Evolutionary conservation across 2,797 vertebrate genomes (phyloP).

Genomic region (Hyperoplus immaculatus): DNA sequence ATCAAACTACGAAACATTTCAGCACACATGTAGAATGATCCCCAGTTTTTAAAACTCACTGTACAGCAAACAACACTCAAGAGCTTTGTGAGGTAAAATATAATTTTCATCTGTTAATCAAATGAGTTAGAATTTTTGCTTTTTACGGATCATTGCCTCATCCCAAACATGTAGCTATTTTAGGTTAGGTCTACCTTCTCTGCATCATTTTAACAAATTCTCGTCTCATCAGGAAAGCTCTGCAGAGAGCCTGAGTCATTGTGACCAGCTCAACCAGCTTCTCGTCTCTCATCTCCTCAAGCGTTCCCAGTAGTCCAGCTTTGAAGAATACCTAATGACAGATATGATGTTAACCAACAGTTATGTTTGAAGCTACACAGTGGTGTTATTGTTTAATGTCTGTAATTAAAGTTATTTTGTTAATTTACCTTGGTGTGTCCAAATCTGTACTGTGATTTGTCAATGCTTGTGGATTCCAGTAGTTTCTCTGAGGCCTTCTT

Average conservation of each 20-base stretch:
- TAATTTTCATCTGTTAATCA: too few species aligned
- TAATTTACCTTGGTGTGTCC: conserved; percentile 90
- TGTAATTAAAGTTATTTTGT: not conserved
- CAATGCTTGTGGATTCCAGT: conserved; percentile 87
- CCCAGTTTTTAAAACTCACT: not conserved
- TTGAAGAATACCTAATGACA: conserved; percentile 90
- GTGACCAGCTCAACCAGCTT: conserved; percentile 88
- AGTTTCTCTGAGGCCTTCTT: conserved; percentile 94
- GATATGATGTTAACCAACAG: not conserved
- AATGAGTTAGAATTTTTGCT: not conserved
- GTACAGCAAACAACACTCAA: not conserved
- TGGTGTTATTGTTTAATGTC: not conserved
- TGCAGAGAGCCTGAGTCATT: conserved; percentile 87
- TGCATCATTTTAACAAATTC: conserved; percentile 89
- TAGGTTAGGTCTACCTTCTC: conserved; percentile 81
- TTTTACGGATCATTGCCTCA: not conserved
- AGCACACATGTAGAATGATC: not conserved
- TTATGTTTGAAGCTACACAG: not conserved
- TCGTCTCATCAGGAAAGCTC: conserved; percentile 87
- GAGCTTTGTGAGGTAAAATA: too few species aligned
- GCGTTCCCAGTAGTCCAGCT: conserved; percentile 88
- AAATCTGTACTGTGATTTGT: conserved; percentile 90
- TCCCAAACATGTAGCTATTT: not conserved
- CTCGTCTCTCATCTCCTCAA: conserved; percentile 92
- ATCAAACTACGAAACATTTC: too few species aligned